phyloP scores from a whole-genome alignment of 1,140 invertebrate species.

The Tachypleus tridentatus region DNA sequence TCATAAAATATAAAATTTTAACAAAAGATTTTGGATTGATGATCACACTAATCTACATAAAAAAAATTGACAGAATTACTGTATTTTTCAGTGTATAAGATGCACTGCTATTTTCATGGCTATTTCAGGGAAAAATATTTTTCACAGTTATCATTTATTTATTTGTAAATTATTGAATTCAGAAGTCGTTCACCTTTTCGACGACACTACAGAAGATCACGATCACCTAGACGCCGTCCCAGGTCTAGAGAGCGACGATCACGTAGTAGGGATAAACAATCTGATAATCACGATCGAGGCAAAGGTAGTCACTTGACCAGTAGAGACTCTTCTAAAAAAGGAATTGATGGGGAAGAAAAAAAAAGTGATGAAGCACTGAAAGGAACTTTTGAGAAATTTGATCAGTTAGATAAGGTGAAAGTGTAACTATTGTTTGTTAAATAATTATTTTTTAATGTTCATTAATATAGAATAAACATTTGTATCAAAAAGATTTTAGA shows the following conservation, averaged over 20 bases:
- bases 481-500: too few species aligned
- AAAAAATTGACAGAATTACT: too few species aligned
- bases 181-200: constrained; percentile 3
- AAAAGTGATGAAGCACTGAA: constrained; percentile 14
- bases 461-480: too few species aligned
- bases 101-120: too few species aligned
- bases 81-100: too few species aligned
- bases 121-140: too few species aligned
- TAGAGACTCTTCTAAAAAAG: constrained; percentile 9
- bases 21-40: too few species aligned
- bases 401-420: constrained; percentile 21
- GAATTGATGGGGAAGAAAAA: constrained; percentile 18
- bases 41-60: too few species aligned
- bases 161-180: neutral
- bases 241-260: constrained; percentile 25
- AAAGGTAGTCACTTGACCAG: neutral
- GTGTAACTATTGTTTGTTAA: constrained; percentile 1
- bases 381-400: constrained; percentile 10
- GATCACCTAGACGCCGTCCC: constrained; percentile 15
- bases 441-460: too few species aligned
- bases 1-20: too few species aligned
- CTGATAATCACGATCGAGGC: constrained; percentile 10
- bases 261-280: constrained; percentile 14
- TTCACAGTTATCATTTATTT: too few species aligned
- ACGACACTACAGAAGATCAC: constrained; percentile 7